Base-by-base conservation (phyloP, 1,140 invertebrate genomes). In the Philotrypesis tridentata region DNA sequence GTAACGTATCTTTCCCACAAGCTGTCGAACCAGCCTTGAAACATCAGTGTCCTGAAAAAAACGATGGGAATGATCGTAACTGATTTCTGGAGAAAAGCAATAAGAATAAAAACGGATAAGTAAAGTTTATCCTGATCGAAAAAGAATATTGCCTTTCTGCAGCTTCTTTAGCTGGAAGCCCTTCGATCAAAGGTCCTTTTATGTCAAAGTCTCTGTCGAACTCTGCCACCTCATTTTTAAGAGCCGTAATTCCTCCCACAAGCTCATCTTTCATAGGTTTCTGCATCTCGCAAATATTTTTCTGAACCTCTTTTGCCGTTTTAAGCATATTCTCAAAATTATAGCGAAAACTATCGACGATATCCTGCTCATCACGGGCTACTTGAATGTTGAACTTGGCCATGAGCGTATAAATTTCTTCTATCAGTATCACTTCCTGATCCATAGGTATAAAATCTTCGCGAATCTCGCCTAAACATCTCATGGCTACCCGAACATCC, bases 111-210 rank as follows among this genome's bases (percentile, higher is more conserved):
- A n/a, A n/a, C n/a, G n/a, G n/a, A n/a, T n/a, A n/a, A n/a, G n/a
- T n/a, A n/a, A n/a, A n/a, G 12, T 43, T 43, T 14, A 17, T 1
- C 12, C 0, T 43, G 21, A 61, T 8, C 6, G 61, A 21, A 14
- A 27, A 67, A 70, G 14, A 77, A 73, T 37, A 86, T 78, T 84
- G 94, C 94, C 94, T 93, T 88, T 97, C 96, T 85, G 96, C 97
- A 8, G 96, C 97, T 91, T 97, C 97, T 89, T 95, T 93, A 9
- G 96, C 96, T 11, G 95, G 90, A 27, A 97, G 93, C 17, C 96
- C 96, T 63, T 95, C 93, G 5, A 96, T 94, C 96, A 97, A 96
- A 0, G 97, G 97, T 12, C 97, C 97, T 88, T 93, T 95, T 0
- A 91, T 87, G 82, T 96, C 95, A 90, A 95, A 97, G 86, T 97